Percentiles rank a stretch among this genome's conserved stretches.
Conservation (phyloP, 2,888 invertebrate genomes). For the Drosophila percnosoma region DNA sequence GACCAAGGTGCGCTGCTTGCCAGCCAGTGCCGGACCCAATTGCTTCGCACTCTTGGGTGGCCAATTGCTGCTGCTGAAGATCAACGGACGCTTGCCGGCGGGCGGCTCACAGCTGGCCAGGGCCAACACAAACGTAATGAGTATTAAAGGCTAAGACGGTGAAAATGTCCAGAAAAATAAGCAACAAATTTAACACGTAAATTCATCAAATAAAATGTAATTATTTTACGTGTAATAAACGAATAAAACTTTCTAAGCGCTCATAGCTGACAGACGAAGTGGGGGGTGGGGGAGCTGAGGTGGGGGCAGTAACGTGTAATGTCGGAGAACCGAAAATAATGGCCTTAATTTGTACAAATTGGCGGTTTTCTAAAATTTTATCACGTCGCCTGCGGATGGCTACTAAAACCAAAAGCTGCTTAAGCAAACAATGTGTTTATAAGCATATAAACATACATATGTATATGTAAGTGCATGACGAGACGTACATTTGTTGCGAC, state of each 20-base stretch:
- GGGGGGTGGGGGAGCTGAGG: background rate
- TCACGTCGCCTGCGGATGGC: conserved; percentile 68
- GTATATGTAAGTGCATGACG: background rate
- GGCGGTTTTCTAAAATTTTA: conserved; percentile 78
- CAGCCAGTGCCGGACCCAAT: conserved; percentile 42
- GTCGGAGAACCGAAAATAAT: conserved; percentile 53
- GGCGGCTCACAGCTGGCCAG: conserved; percentile 73
- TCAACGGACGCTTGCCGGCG: conserved; percentile 69
- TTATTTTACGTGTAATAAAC: conserved; percentile 34
- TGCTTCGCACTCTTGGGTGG: conserved; percentile 79
- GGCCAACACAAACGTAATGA: conserved; percentile 58
- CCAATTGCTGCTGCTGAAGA: conserved; percentile 75
- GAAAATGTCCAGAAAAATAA: conserved; percentile 38
- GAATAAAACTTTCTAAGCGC: conserved; percentile 63
- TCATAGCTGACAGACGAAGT: conserved; percentile 11
- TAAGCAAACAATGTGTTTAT: conserved; percentile 29
- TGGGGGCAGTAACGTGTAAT: conserved; percentile 41
- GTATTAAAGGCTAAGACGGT: conserved; percentile 46
- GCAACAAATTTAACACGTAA: conserved; percentile 23
- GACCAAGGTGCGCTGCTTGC: conserved; percentile 81
- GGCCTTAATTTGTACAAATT: conserved; percentile 75
- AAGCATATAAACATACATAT: conserved; percentile 2
- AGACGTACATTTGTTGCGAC: conserved; percentile 19
- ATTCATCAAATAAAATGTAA: conserved; percentile 45
- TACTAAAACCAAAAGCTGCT: conserved; percentile 41